A percentile compares a stretch with the other conserved stretches of the same genome.
phyloP scores from a whole-genome alignment of 2,113 vertebrate species.

The Acanthochromis polyacanthus region DNA sequence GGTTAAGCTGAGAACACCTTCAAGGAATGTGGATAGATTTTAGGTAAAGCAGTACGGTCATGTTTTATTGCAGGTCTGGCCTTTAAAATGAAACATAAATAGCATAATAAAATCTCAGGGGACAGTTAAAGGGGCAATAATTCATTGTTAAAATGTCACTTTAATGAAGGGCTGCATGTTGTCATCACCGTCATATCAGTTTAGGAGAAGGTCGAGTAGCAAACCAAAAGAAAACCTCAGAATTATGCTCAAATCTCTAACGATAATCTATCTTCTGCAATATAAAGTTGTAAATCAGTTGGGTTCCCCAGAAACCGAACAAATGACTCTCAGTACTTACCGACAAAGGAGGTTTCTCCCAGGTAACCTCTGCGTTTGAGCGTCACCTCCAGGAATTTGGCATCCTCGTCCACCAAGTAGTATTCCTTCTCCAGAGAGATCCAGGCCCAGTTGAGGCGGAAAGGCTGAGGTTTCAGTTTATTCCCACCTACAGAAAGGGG shows the following conservation, averaged over 20 bases:
- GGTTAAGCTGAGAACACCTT: slow-evolving; percentile 17
- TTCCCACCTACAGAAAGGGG: slow-evolving; percentile 84
- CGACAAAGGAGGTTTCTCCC: slow-evolving; percentile 88
- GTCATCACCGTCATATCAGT: slow-evolving; percentile 3
- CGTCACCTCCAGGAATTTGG: slow-evolving; percentile 87
- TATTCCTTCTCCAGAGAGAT: slow-evolving; percentile 89
- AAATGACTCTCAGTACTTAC: slow-evolving; percentile 80
- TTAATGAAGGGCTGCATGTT: slow-evolving; percentile 47
- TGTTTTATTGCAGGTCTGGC: slow-evolving; percentile 48
- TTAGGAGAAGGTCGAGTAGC: background rate
- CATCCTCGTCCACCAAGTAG: slow-evolving; percentile 88
- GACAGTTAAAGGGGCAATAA: slow-evolving; percentile 28
- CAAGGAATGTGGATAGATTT: slow-evolving; percentile 3
- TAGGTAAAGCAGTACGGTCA: slow-evolving; percentile 3
- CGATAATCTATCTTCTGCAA: too few relatives aligned
- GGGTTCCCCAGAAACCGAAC: background rate
- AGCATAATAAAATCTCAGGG: background rate
- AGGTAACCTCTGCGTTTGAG: slow-evolving; percentile 87
- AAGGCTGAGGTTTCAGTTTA: slow-evolving; percentile 85
- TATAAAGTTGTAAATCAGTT: background rate
- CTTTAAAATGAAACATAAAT: slow-evolving; percentile 53
- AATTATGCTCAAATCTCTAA: too few relatives aligned
- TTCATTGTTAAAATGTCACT: slow-evolving; percentile 44
- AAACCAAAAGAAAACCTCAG: too few relatives aligned
- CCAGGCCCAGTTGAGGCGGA: slow-evolving; percentile 91